A percentile compares a stretch with the other conserved stretches of the same genome.
phyloP scores from a whole-genome alignment of 30 jellyfish, hydroid and myxozoan genomes.

The Hydra vulgaris region DNA sequence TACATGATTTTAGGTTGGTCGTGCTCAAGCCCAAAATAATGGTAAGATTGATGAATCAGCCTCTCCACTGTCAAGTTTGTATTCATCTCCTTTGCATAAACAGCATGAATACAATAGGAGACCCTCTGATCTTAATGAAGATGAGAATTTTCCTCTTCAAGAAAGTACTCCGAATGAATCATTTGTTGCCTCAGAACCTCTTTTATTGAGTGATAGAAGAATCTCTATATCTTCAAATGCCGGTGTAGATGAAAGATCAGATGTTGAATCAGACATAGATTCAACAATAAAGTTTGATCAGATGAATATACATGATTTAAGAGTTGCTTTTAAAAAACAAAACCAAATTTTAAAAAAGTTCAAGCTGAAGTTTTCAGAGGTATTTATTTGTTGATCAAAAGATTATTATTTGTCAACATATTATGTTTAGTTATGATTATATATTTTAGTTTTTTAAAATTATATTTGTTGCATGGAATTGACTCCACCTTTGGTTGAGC shows the following conservation, averaged over 20 bases:
- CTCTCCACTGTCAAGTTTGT: conserved; percentile 18
- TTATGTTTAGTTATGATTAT: too few species aligned
- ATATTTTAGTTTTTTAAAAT: background rate
- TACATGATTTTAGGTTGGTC: conserved; percentile 63
- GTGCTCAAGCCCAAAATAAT: conserved; percentile 93
- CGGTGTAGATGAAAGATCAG: conserved; percentile 61
- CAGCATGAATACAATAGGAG: conserved; percentile 14
- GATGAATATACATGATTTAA: conserved; percentile 46
- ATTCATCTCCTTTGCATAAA: conserved; percentile 5
- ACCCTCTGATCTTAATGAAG: conserved; percentile 39
- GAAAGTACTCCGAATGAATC: conserved; percentile 27
- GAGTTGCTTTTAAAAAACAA: conserved; percentile 54
- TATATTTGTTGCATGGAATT: too few species aligned
- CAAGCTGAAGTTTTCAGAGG: conserved; percentile 77
- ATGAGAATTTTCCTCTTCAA: conserved; percentile 1
- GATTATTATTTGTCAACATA: background rate
- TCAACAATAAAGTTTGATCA: conserved; percentile 21
- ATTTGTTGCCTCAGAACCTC: background rate
- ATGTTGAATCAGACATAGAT: conserved; percentile 69
- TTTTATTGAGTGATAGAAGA: conserved; percentile 3
- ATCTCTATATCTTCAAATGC: conserved; percentile 21
- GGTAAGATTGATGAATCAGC: conserved; percentile 48
- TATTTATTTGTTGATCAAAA: conserved; percentile 1
- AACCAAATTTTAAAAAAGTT: conserved; percentile 50
- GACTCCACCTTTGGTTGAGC: too few species aligned